Percentiles rank a stretch among this genome's conserved stretches.
Evolutionary conservation across 2,888 invertebrate genomes (phyloP).

Genomic region (Polyommatus iphigenia): DNA sequence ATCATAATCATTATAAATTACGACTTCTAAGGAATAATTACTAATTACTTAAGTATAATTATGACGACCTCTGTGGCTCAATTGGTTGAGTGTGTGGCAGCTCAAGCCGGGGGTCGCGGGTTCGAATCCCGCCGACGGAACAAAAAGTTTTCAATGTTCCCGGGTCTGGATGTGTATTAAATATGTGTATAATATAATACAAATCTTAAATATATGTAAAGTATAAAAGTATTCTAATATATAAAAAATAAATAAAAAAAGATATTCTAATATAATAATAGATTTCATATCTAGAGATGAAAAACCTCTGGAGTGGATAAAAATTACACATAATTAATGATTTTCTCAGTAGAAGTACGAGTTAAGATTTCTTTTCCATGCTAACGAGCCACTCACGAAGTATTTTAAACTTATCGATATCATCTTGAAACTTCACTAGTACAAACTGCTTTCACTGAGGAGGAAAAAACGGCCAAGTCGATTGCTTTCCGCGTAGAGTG

Average conservation of each 20-base stretch:
- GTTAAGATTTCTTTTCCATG: slow-evolving; percentile 16
- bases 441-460: slow-evolving; percentile 25
- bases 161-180: no score
- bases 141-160: no score
- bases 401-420: slow-evolving; percentile 31
- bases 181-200: no score
- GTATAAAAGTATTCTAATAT: no score
- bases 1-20: neutral
- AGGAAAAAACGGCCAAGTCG: neutral
- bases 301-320: neutral
- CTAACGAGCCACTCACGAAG: slow-evolving; percentile 27
- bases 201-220: no score
- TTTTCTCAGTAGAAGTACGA: slow-evolving; percentile 6
- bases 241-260: no score
- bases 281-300: neutral
- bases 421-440: slow-evolving; percentile 29
- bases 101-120: no score
- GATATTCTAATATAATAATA: neutral
- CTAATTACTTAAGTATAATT: neutral
- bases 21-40: neutral
- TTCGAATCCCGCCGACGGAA: no score
- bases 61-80: no score
- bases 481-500: neutral
- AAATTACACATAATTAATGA: slow-evolving; percentile 24
- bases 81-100: no score